Percentiles rank a stretch among this genome's conserved stretches.
Conservation (phyloP, 2,113 vertebrate species). For the Pelobates fuscus region DNA sequence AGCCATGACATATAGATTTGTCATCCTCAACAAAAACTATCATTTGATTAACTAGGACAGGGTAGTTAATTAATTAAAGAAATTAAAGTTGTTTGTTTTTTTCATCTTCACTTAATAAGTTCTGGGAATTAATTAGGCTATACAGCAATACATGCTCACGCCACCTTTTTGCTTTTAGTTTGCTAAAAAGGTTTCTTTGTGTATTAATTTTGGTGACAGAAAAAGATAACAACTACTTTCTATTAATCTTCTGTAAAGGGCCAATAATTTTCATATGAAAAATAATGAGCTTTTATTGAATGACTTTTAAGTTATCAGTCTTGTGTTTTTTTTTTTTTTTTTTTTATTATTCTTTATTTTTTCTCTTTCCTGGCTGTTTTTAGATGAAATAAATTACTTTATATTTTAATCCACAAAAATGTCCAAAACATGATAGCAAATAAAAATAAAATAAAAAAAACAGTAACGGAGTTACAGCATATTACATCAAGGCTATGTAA, state of each 20-base stretch:
- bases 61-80: conserved; percentile 91
- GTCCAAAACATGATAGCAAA: no score
- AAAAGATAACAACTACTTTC: conserved; percentile 80
- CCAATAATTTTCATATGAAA: conserved; percentile 67
- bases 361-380: no score
- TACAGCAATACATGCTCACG: conserved; percentile 67
- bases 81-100: conserved; percentile 97
- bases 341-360: neutral
- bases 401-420: no score
- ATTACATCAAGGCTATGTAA: no score
- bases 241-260: conserved; percentile 83
- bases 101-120: conserved; percentile 79
- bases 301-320: no score
- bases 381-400: no score
- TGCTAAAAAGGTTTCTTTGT: conserved; percentile 74
- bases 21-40: conserved; percentile 86
- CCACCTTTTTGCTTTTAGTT: conserved; percentile 76
- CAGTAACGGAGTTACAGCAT: no score
- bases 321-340: no score
- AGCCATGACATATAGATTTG: conserved; percentile 86
- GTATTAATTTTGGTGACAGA: conserved; percentile 80
- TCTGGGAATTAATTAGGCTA: conserved; percentile 84
- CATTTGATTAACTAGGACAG: conserved; percentile 79
- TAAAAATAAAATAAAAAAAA: no score
- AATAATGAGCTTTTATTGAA: conserved; percentile 61